Evolutionary conservation across 2,888 invertebrate species (phyloP), one percentile per base, ranked within the genome.

Genomic region (Diloba caeruleocephala): DNA sequence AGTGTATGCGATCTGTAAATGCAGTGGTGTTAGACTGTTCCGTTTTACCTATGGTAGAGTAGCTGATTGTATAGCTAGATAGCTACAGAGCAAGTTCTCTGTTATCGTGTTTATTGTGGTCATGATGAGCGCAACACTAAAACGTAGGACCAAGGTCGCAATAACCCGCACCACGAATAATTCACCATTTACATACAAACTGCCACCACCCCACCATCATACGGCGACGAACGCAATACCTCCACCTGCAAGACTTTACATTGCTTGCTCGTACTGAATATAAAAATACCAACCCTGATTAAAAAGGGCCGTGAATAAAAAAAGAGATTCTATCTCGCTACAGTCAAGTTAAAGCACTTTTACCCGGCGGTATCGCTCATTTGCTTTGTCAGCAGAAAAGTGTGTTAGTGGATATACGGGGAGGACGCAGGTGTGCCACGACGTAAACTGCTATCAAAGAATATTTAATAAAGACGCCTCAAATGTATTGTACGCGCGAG

Each of bases 161-260:
- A 65, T 69, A 69, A 67, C 52, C 68, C 53, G 46, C 62, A 61
- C 53, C 60, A 68, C 65, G 55, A 76, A 78, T 81, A 77, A 79
- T 77, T 80, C 78, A 76, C 67, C 66, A 85, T 87, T 85, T 79
- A 82, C 84, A 85, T 85, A 78, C 79, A 82, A 86, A 86, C 81
- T 78, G 81, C 65, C 66, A 52, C 62, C 71, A 42, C 59, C 44
- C 69, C 59, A 54, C 57, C 42, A 38, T 38, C 58, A 50, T 49
- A 66, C 62, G 50, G 26, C 39, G 38, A 15, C 31, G 21, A 51
- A 31, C 32, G 51, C 55, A 43, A 62, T 57, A 57, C 71, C 49
- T 57, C 50, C 56, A 46, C 51, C 26, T 17, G 29, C 52, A 34
- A 45, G 42, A 39, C 45, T 70, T 63, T 63, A 51, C 70, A 63